Evolutionary conservation across 2,113 vertebrate species (phyloP), one percentile per base, ranked within the genome.

Genomic region (Hylia prasina): DNA sequence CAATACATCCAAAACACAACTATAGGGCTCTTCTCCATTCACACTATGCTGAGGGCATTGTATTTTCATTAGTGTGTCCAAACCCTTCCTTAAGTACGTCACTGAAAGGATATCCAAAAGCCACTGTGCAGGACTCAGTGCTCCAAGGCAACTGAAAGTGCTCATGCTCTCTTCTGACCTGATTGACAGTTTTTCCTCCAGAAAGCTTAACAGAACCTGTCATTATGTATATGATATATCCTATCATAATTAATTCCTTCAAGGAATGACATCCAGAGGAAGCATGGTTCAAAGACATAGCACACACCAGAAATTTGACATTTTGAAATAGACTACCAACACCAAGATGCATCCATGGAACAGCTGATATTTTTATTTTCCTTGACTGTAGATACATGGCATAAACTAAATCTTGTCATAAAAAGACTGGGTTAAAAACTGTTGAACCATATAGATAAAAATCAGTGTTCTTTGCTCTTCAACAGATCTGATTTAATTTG

Each of bases 201-300:
- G 88, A 93, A 89, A 76, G 83, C 72, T 89, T 94, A 92, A 89
- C 28, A 53, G 71, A 86, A 50, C 33, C 33, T 88, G 87, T 93
- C 85, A 91, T 88, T 96, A 88, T 33, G 39, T 58, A 82, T 78
- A 51, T 60, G 39, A 95, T 85, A 90, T 31, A 91, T 37, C 50
- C 76, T 44, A 66, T 47, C 51, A 66, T 71, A 94, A 94, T 88
- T 90, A 95, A 96, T 68, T 91, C 82, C 90, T 68, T 81, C 44
- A 60, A 85, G 84, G 45, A 85, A 88, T 31, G 39, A 76, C 78
- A 80, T 65, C 82, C 75, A 79, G 70, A 90, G 66, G 64, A 87
- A 85, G 39, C 21, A 75, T 0, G 1, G 70, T 66, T 94, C 82
- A 82, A 78, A 93, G 17, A 80, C 24, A 82, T 7, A 86, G 64